These are phyloP conservation scores for Aethina tumida DNA, from an alignment of 1,140 invertebrate species.

Conservation along the genomic window DNA sequence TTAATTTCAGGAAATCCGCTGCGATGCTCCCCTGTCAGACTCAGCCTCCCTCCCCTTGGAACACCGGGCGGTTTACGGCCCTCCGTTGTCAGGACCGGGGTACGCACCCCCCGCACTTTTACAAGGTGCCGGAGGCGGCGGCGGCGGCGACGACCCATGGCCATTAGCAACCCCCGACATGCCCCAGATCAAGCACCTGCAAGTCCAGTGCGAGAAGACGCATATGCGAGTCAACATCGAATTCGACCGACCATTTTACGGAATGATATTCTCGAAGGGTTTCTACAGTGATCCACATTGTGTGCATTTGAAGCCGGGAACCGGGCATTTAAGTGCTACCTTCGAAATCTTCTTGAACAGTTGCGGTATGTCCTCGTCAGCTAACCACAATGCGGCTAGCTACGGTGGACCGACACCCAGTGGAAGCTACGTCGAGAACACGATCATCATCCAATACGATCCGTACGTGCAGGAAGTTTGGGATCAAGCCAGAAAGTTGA, in stretches of 20 bases:
- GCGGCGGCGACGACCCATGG: slow-evolving; percentile 64
- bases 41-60: slow-evolving; percentile 69
- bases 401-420: slow-evolving; percentile 72
- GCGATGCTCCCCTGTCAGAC: slow-evolving; percentile 63
- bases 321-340: slow-evolving; percentile 78
- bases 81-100: slow-evolving; percentile 51
- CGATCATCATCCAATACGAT: slow-evolving; percentile 91
- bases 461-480: slow-evolving; percentile 88
- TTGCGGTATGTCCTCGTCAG: slow-evolving; percentile 83
- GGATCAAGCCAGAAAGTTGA: slow-evolving; percentile 73
- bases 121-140: slow-evolving; percentile 28
- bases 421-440: slow-evolving; percentile 89
- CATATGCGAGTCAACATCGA: slow-evolving; percentile 91
- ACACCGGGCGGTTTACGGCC: slow-evolving; percentile 64
- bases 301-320: slow-evolving; percentile 81
- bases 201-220: slow-evolving; percentile 93
- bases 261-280: slow-evolving; percentile 91
- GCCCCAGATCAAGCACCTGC: slow-evolving; percentile 82
- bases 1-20: slow-evolving; percentile 51
- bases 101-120: slow-evolving; percentile 39
- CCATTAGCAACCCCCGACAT: slow-evolving; percentile 73
- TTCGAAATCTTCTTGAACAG: slow-evolving; percentile 87
- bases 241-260: slow-evolving; percentile 90
- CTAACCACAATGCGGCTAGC: slow-evolving; percentile 69
- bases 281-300: slow-evolving; percentile 86